phyloP scores from a whole-genome alignment of 2,888 invertebrate species.

The Heterodera filipjevi region DNA sequence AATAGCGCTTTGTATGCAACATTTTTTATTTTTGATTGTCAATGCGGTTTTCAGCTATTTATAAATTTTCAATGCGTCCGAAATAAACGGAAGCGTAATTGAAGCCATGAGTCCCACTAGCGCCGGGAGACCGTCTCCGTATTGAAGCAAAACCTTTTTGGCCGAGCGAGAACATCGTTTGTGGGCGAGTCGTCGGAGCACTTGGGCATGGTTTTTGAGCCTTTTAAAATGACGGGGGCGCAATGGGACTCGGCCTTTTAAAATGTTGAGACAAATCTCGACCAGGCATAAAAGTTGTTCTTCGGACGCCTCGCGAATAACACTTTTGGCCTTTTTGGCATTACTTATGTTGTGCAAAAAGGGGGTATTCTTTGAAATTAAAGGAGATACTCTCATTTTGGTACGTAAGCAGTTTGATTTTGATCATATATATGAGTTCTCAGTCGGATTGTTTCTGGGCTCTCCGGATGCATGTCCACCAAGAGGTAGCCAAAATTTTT shows the following conservation, averaged over 20 bases:
- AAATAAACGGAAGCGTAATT: not conserved
- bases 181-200: not conserved
- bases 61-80: not conserved
- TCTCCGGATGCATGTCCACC: slow-evolving; percentile 29
- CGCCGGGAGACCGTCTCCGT: slow-evolving; percentile 15
- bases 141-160: too few species aligned
- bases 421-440: slow-evolving; percentile 36
- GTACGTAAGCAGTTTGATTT: not conserved
- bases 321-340: not conserved
- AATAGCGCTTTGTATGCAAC: too few species aligned
- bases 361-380: not conserved
- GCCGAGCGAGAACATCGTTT: too few species aligned
- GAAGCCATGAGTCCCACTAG: not conserved
- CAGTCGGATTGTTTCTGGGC: slow-evolving; percentile 15
- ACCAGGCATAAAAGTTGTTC: slow-evolving; percentile 25
- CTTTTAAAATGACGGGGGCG: not conserved
- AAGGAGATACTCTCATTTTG: not conserved
- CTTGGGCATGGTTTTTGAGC: not conserved
- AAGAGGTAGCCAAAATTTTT: slow-evolving; percentile 29
- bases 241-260: too few species aligned
- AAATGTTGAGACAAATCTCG: too few species aligned
- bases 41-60: not conserved
- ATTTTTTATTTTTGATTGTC: too few species aligned
- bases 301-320: not conserved
- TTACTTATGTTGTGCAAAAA: not conserved